Percentiles rank a stretch among this genome's conserved stretches.
phyloP scores from a whole-genome alignment of 2,113 vertebrate genomes.

The Lepisosteus oculatus region DNA sequence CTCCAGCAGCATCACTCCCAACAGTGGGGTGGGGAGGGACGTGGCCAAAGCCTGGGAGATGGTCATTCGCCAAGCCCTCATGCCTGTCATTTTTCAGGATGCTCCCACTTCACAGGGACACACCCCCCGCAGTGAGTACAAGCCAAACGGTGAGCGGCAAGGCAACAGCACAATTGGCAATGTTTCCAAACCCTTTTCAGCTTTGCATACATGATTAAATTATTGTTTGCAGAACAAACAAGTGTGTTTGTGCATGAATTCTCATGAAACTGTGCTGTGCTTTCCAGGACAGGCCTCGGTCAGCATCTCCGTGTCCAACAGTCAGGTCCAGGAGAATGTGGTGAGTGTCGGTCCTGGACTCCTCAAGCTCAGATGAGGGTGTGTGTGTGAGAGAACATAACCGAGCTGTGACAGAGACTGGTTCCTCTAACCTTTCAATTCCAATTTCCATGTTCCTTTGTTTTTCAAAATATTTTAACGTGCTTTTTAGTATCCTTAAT shows the following conservation, averaged over 20 bases:
- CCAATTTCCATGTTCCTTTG: too few relatives aligned
- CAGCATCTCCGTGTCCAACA: conserved; percentile 86
- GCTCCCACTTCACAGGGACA: conserved; percentile 67
- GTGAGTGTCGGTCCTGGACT: conserved; percentile 49
- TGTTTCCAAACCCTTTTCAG: too few relatives aligned
- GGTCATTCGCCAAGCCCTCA: conserved; percentile 81
- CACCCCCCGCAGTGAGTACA: conserved; percentile 67
- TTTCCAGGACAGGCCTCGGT: conserved; percentile 79
- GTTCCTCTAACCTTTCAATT: too few relatives aligned
- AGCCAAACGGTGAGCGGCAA: not conserved
- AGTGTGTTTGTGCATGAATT: not conserved
- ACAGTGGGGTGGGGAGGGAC: conserved; percentile 72
- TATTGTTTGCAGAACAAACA: too few relatives aligned
- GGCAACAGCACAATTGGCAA: not conserved
- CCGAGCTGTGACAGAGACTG: too few relatives aligned
- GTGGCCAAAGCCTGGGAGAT: conserved; percentile 77
- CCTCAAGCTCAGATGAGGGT: too few relatives aligned
- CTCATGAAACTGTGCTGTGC: not conserved
- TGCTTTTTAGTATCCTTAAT: too few relatives aligned
- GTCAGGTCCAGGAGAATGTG: conserved; percentile 87
- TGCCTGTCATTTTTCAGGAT: conserved; percentile 83
- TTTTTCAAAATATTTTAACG: too few relatives aligned
- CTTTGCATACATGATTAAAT: too few relatives aligned
- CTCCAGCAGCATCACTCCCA: conserved; percentile 56
- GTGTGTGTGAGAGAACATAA: too few relatives aligned